Percentiles rank a stretch among this genome's conserved stretches.
phyloP scores from a whole-genome alignment of 2,797 vertebrate genomes.

The Fringilla coelebs region DNA sequence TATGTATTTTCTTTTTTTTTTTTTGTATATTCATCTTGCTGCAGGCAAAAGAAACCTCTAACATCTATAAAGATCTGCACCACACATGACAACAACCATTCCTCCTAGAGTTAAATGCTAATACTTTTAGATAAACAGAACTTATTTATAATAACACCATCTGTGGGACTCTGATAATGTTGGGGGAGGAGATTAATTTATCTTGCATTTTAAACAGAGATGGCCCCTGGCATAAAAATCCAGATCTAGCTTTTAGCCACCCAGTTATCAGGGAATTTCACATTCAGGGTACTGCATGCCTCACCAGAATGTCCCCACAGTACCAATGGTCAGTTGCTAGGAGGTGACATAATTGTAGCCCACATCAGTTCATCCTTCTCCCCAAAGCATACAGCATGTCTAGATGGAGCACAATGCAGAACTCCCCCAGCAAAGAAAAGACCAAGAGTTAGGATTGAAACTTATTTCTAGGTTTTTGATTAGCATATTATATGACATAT shows the following conservation, averaged over 20 bases:
- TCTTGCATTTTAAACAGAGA: constrained; percentile 67
- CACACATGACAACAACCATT: constrained; percentile 34
- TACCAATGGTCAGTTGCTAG: background rate
- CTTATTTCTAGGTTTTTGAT: background rate
- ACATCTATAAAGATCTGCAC: constrained; percentile 44
- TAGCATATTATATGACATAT: background rate
- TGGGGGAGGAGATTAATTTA: constrained; percentile 59
- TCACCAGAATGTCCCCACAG: constrained; percentile 3
- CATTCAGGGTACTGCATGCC: background rate
- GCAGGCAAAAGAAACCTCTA: constrained; percentile 21
- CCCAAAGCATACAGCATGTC: background rate
- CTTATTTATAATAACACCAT: constrained; percentile 60
- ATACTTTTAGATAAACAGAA: constrained; percentile 64
- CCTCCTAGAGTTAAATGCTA: constrained; percentile 57
- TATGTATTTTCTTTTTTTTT: background rate
- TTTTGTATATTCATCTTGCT: background rate
- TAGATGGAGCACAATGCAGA: background rate
- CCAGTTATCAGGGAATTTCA: constrained; percentile 46
- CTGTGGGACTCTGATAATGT: constrained; percentile 56
- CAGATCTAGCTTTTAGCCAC: constrained; percentile 48
- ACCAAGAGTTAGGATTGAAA: background rate
- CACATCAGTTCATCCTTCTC: background rate
- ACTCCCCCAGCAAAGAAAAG: background rate
- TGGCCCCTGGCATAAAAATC: constrained; percentile 47
- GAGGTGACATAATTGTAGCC: background rate